phyloP scores from a whole-genome alignment of 2,797 vertebrate genomes.

The Enteromius viviparus region DNA sequence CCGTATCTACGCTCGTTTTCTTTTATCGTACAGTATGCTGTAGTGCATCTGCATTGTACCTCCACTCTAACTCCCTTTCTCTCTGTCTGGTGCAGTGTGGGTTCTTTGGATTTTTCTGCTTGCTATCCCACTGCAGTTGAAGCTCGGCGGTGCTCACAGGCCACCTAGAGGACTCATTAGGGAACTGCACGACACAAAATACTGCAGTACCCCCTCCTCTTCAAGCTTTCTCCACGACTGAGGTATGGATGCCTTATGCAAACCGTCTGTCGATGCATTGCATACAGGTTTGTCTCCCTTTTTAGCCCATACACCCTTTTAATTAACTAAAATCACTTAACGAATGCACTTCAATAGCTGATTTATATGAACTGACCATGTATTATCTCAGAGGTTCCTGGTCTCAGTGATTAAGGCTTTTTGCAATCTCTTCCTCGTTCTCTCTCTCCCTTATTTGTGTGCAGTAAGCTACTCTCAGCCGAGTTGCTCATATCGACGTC shows the following conservation, averaged over 20 bases:
- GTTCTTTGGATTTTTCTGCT: conserved; percentile 52
- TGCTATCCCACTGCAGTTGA: conserved; percentile 39
- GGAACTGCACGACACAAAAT: conserved; percentile 68
- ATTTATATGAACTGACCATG: conserved; percentile 27
- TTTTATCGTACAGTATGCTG: conserved; percentile 31
- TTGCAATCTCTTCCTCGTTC: conserved; percentile 24
- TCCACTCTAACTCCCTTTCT: conserved; percentile 27
- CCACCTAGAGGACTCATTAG: conserved; percentile 65
- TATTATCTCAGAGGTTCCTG: background rate
- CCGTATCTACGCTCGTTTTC: conserved; percentile 2
- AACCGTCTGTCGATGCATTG: conserved; percentile 44
- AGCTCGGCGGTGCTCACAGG: conserved; percentile 64
- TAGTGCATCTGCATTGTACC: conserved; percentile 42
- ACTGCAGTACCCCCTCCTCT: conserved; percentile 65
- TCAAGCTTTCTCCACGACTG: conserved; percentile 29
- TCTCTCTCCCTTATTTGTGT: conserved; percentile 18
- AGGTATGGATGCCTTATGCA: conserved; percentile 43
- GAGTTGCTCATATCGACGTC: conserved; percentile 28
- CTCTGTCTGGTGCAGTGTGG: conserved; percentile 54
- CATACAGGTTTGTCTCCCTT: conserved; percentile 20
- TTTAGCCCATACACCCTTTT: background rate
- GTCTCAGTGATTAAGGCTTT: conserved; percentile 6
- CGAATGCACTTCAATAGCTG: conserved; percentile 8
- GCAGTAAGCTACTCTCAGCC: conserved; percentile 34
- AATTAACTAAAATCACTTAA: conserved; percentile 20